A percentile compares a stretch with the other conserved stretches of the same genome.
Conservation (phyloP, 2,888 invertebrate genomes). For the Cheilosia impressa region DNA sequence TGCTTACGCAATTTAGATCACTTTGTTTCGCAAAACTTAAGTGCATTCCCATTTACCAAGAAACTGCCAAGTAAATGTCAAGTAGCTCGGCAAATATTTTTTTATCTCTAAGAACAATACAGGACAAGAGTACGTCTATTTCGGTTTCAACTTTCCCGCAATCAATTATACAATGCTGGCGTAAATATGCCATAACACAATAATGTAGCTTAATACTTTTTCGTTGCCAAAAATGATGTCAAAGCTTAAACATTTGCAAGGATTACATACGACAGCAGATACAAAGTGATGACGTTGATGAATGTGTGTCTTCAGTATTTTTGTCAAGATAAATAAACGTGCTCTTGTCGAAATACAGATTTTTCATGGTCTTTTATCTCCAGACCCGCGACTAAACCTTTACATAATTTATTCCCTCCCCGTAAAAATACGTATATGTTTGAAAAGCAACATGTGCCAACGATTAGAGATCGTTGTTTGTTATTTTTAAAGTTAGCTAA, state of each 20-base stretch:
- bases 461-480: constrained; percentile 15
- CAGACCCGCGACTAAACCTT: background rate
- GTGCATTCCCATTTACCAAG: background rate
- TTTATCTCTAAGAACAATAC: background rate
- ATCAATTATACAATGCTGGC: constrained; percentile 21
- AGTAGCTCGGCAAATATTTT: background rate
- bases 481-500: constrained; percentile 12
- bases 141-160: background rate
- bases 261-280: background rate
- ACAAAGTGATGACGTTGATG: constrained; percentile 12
- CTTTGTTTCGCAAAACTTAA: background rate
- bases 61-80: constrained; percentile 43
- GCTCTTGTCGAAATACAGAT: background rate
- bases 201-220: background rate
- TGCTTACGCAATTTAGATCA: constrained; percentile 20
- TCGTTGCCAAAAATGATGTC: constrained; percentile 13
- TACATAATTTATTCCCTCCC: constrained; percentile 14
- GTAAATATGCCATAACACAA: background rate
- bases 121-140: background rate
- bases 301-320: background rate
- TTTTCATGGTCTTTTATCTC: constrained; percentile 2
- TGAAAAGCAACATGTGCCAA: constrained; percentile 29
- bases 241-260: background rate
- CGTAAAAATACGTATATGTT: background rate
- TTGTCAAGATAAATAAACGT: constrained; percentile 18